Evolutionary conservation across 2,888 invertebrate genomes (phyloP), one percentile per base, ranked within the genome.

Genomic region (Caenorhabditis doughertyi): DNA sequence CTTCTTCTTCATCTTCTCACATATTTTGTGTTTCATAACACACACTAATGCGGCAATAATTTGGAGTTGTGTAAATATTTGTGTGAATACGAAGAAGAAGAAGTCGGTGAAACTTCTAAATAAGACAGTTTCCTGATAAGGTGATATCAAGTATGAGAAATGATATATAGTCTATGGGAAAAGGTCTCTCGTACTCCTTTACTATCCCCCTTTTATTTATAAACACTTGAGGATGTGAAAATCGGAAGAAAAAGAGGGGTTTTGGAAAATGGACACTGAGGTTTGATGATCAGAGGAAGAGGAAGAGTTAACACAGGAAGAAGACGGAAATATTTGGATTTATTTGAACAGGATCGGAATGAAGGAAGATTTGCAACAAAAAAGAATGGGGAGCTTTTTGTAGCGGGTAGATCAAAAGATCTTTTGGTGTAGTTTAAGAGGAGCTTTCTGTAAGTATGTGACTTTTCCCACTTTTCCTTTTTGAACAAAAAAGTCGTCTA

Each of bases 171-270:
- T 60, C 16, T 42, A 29, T 64, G 47, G 27, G 64, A 44, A 29
- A 42, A 13, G 42, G 9, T 4, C 16, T 13, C 4, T 42, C 32
- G 32, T 21, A 18, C 56, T 13, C n/a, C 53, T 0, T 2, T 29
- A 11, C 23, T 7, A 0, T 18, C 21, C 35, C 11, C 29, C 21
- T 4, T 44, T 51, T 67, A 67, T 77, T 68, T 68, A 68, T 70
- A 77, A 68, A 70, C 77, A 77, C 68, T 70, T 68, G 77, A 77
- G 60, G 70, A 77, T 77, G 68, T 68, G 77, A 77, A 77, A 77
- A 77, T 68, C 77, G 77, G 76, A 27, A 55, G 32, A 58, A 67
- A 58, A n/a, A n/a, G n/a, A n/a, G n/a, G n/a, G n/a, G 32, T 11
- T 9, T 42, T 13, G 64, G 32, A 56, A 32, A 32, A 56, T 56